These are phyloP conservation scores for Gastrophysa polygoni DNA, from an alignment of 2,888 invertebrate genomes.

Conservation along the genomic window DNA sequence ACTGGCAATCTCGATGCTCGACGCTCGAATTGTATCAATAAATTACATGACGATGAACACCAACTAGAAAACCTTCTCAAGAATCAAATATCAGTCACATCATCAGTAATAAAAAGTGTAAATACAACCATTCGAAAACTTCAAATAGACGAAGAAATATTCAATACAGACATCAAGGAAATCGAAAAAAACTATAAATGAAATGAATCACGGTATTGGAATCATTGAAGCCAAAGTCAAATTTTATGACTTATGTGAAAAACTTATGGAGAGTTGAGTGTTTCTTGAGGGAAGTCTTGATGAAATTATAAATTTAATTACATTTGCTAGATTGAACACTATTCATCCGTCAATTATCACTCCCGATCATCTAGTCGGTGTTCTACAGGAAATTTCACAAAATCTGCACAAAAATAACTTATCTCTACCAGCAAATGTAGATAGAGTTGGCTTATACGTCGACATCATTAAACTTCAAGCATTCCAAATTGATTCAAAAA, in stretches of 20 bases:
- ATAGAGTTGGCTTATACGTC: conserved; percentile 1
- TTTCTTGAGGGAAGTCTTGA: not conserved
- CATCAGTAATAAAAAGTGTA: conserved; percentile 7
- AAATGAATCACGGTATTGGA: not conserved
- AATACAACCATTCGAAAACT: conserved; percentile 13
- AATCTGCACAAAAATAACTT: conserved; percentile 6
- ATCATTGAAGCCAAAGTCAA: not conserved
- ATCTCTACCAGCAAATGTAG: not conserved
- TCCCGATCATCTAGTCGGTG: not conserved
- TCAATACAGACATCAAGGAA: conserved; percentile 6
- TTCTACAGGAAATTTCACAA: conserved; percentile 1
- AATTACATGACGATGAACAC: conserved; percentile 6
- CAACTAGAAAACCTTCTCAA: conserved; percentile 15
- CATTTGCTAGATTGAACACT: conserved; percentile 1
- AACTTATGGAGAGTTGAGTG: conserved; percentile 10
- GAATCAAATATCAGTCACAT: conserved; percentile 10
- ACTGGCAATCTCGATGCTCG: not conserved
- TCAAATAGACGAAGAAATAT: conserved; percentile 8
- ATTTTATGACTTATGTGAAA: not conserved
- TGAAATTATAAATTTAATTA: conserved; percentile 2
- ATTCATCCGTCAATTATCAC: conserved; percentile 3
- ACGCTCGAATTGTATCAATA: conserved; percentile 3
- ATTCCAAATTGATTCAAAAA: not conserved
- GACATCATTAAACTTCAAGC: conserved; percentile 5
- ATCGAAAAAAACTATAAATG: no score